Evolutionary conservation across 2,113 vertebrate species (phyloP), one percentile per base, ranked within the genome.

Genomic region (Megaleporinus macrocephalus): DNA sequence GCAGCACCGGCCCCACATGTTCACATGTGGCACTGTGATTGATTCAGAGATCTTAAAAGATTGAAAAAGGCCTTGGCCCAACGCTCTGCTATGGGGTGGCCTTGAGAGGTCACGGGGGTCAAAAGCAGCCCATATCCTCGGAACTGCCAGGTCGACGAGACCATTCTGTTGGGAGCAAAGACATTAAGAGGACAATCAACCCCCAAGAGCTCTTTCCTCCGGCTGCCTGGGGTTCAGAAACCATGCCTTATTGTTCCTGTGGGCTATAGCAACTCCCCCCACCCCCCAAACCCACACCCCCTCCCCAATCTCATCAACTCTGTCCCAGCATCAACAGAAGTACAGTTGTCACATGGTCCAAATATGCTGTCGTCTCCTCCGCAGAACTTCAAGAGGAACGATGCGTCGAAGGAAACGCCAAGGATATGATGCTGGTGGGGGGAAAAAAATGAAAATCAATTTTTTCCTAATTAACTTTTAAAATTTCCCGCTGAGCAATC

Each of bases 401-500:
- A 68, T 6, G 76, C 62, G 13, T 49, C 26, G 30, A 66, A 78
- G 76, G 76, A 68, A 68, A 66, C 44, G n/a, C 61, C 16, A 55
- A 77, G 72, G 33, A 83, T 61, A 16, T 16, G 30, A 22, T 13
- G 29, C 51, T 65, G 44, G 69, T 47, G 75, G 24, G 16, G 51
- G 70, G 29, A 74, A 82, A 83, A 87, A 83, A 12, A 86, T 87
- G 85, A 90, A 89, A 91, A 92, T 92, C 88, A 73, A 88, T 92
- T 90, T 85, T 92, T 92, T 93, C 89, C 87, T 91, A 92, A 94
- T 94, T 92, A 94, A 92, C 90, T 91, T 89, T 86, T 88, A 87
- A 91, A 86, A 86, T 91, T 90, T 94, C 91, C 89, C 81, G 88
- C 92, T 90, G 93, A 93, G 90, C 90, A 89, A 90, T 90, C 89